Evolutionary conservation across 2,113 vertebrate species (phyloP).

Genomic region (Setophaga petechia): DNA sequence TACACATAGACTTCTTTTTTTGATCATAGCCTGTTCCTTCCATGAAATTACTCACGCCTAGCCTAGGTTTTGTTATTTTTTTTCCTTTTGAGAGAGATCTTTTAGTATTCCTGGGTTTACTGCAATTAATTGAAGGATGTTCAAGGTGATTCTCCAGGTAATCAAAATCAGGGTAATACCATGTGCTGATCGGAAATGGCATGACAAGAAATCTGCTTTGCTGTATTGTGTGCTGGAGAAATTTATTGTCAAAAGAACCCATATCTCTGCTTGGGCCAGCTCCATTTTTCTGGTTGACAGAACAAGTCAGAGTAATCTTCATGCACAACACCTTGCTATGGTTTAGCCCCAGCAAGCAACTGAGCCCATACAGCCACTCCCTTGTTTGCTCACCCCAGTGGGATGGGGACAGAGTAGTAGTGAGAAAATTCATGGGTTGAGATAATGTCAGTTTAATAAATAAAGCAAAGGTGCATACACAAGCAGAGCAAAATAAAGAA

Average conservation of each 20-base stretch:
- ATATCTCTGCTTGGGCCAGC: not conserved
- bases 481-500: not conserved
- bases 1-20: not conserved
- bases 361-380: rapidly evolving
- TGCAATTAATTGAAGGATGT: not conserved
- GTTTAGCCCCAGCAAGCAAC: not conserved
- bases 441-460: not conserved
- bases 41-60: not conserved
- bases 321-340: not conserved
- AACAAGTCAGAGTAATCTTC: not conserved
- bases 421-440: not conserved
- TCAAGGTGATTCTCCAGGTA: not conserved
- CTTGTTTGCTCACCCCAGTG: rapidly evolving
- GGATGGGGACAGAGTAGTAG: not conserved
- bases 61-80: not conserved
- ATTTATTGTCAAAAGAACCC: rapidly evolving
- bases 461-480: rapidly evolving
- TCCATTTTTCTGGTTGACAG: not conserved
- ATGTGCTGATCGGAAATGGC: not conserved
- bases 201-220: not conserved
- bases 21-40: not conserved
- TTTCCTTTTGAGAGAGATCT: not conserved
- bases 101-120: not conserved
- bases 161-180: not conserved
- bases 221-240: not conserved